Base-by-base conservation (phyloP, 2,797 vertebrate species). In the Podargus strigoides region DNA sequence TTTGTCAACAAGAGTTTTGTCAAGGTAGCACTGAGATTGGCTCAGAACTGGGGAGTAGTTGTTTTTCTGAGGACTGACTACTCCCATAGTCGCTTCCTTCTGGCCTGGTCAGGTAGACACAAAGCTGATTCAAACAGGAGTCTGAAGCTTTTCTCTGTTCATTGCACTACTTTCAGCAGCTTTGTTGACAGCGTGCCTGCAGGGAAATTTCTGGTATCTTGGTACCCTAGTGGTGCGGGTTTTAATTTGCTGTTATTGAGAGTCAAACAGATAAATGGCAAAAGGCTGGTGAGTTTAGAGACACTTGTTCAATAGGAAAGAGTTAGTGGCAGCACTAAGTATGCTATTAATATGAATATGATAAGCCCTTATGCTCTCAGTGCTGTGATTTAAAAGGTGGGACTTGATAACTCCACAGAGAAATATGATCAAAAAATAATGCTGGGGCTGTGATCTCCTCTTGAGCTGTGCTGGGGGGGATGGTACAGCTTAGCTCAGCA, bases 261-360 rank as follows among this genome's bases (percentile, higher is more conserved):
- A 89, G 36, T 66, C 55, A 58, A 64, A 46, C 41, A 75, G 80
- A 42, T 42, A 81, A 93, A 80, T 90, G 58, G 42, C 77, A 87
- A 87, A 53, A 88, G n/a, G 28, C 56, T 81, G 50, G 47, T 69
- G 89, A 87, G 53, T 85, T 83, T 46, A 87, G 68, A 92, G 75
- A 36, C 34, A 24, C 52, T 91, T 77, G 78, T 67, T 94, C 64
- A 49, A 17, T 32, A 55, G 69, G 24, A 63, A 87, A 12, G 63
- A 92, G 72, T 77, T 92, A 55, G 77, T 84, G 89, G 74, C 64
- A 89, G 85, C 82, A 80, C 15, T 89, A 70, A 93, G 47, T 83
- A 56, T 78, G 72, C 53, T 66, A 58, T 93, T 96, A 93, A 89
- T 89, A 72, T 46, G 89, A 92, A 84, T 85, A 64, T 80, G 56